Evolutionary conservation across 2,888 invertebrate genomes (phyloP).

Genomic region (Leptodirus hochenwartii): DNA sequence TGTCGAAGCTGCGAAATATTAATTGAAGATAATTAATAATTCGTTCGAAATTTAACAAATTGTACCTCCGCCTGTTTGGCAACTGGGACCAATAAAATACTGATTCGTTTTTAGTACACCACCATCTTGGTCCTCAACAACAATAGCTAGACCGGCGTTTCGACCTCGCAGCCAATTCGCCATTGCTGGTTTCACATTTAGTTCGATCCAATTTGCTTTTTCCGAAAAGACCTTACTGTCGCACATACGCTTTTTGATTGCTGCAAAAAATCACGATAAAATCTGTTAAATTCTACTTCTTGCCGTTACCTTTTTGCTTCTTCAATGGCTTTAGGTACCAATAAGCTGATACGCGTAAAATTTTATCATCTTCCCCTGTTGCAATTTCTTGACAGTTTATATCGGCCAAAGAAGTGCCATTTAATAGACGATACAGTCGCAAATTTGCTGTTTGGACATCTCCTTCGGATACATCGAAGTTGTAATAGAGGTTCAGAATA

Average conservation of each 20-base stretch:
- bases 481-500: constrained; percentile 31
- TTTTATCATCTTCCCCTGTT: constrained; percentile 28
- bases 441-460: constrained; percentile 28
- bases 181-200: constrained; percentile 9
- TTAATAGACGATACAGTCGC: constrained; percentile 23
- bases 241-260: constrained; percentile 9
- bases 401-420: not conserved
- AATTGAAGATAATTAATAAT: constrained; percentile 3
- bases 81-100: constrained; percentile 11
- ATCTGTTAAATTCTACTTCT: not conserved
- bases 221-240: constrained; percentile 10
- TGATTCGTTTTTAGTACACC: constrained; percentile 7
- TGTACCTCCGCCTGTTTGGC: constrained; percentile 1
- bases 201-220: constrained; percentile 8
- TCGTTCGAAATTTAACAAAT: not conserved
- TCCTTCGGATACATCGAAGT: constrained; percentile 25
- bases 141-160: constrained; percentile 9
- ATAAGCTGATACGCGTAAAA: constrained; percentile 32
- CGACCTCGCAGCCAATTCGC: constrained; percentile 9
- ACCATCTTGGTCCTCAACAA: constrained; percentile 11
- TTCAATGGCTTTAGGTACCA: constrained; percentile 31
- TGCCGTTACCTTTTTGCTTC: constrained; percentile 32
- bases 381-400: constrained; percentile 9
- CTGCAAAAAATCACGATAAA: constrained; percentile 2
- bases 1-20: constrained; percentile 21